Base-by-base conservation (phyloP, 1,140 invertebrate genomes). In the Dendrolimus punctatus region DNA sequence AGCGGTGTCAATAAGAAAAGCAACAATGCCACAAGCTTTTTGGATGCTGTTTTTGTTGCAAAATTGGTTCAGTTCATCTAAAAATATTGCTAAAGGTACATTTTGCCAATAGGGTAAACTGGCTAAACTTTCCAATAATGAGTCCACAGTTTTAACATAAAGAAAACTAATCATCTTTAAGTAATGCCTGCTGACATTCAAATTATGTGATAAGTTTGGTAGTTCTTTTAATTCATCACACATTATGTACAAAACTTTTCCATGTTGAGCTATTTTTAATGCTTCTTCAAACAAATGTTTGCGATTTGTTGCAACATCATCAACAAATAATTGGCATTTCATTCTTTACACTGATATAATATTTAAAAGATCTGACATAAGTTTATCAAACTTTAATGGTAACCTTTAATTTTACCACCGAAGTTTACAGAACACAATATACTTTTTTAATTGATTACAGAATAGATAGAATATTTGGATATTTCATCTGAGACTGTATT, bases 101-200 rank as follows among this genome's bases (percentile, higher is more conserved):
- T 68, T 78, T 65, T 84, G 64, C 82, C 82, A 84, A 55, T 73
- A 60, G 8, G 72, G 70, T 50, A 85, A 55, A 23, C 63, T 64
- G 41, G 68, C 58, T 49, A 82, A 49, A 62, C 66, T 78, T 63
- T 84, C 80, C 46, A 84, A 57, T 5, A 85, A 59, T 46, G 71
- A 59, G 40, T 76, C 47, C 44, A 73, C 51, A 51, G 57, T 73
- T 47, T 69, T 67, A 48, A 68, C 68, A 68, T 85, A 85, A 3
- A 85, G 47, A 55, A 85, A 85, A 59, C 66, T 82, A 9, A 85
- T 76, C 77, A 85, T 79, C 70, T 83, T 83, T 64, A 85, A 78
- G 48, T 76, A 82, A 67, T 80, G 66, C 55, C 68, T 73, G 38
- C 73, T 79, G 5, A 76, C 49, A 61, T 49, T 72, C 6, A 80